Base-by-base conservation (phyloP, 30 jellyfish, hydroid and myxozoan species). In the Haliclystus octoradiatus region DNA sequence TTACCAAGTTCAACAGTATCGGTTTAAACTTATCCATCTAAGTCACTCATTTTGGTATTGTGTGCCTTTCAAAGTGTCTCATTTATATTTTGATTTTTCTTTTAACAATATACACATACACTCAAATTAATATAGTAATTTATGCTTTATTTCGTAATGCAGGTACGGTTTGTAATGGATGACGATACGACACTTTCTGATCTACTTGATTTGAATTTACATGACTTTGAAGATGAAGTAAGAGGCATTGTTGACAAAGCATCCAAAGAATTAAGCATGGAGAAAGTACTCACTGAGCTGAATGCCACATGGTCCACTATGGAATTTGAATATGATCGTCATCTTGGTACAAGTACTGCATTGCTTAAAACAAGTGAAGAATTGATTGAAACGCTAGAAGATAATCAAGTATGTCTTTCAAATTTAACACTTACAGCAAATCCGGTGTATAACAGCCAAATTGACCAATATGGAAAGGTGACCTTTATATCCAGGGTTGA, bases 231-330 rank as follows among this genome's bases (percentile, higher is more conserved):
- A 72, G 97, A 88, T 40, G 97, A 88, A 63, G 97, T 88, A 0
- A 68, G 95, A 22, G 73, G 71, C 23, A 88, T 88, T 71, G 97
- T 88, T 15, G 97, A 88, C 84, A 88, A 88, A 62, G 97, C 97
- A 14, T 75, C 97, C 9, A 88, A 88, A 61, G 97, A 88, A 50
- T 77, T 88, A 28, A 90, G 97, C 26, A 88, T 88, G 97, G 97
- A 88, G 62, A 88, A 88, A 63, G 89, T 88, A 13, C 74, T 88
- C 66, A 92, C 93, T 53, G 97, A 88, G 50, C 65, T 88, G 70
- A 81, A 88, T 71, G 90, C 69, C 77, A 88, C 95, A 0, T 88
- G 97, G 97, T 80, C 95, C 1, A 76, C 84, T 15, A 80, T 88
- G 95, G 94, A 80, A 75, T 67, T 88, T 35, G 97, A 88, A 70